Conservation (phyloP, 1,140 invertebrate genomes). For the Camponotus vicinus region DNA sequence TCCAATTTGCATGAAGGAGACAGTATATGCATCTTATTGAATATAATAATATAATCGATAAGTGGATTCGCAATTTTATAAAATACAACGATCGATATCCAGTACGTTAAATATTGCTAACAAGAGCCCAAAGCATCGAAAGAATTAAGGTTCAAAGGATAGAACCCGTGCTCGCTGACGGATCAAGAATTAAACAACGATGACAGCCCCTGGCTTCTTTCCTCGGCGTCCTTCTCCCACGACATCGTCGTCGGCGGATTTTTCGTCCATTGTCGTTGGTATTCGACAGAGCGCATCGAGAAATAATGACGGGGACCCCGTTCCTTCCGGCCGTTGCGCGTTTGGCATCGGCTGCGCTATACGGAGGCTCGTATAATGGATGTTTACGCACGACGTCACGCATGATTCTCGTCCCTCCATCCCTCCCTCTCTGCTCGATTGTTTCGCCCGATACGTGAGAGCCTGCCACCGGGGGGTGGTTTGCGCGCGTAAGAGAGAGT, state of each 20-base stretch:
- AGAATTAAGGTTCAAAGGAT: neutral
- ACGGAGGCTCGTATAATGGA: slow-evolving; percentile 67
- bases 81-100: neutral
- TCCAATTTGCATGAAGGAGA: neutral
- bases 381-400: slow-evolving; percentile 71
- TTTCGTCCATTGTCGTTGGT: neutral
- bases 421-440: slow-evolving; percentile 35
- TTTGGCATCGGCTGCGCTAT: slow-evolving; percentile 35
- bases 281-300: slow-evolving; percentile 9
- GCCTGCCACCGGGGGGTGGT: slow-evolving; percentile 5
- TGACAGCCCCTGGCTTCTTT: neutral
- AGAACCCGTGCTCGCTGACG: neutral
- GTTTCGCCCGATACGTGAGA: slow-evolving; percentile 44
- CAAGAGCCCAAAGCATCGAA: neutral
- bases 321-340: slow-evolving; percentile 57
- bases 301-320: slow-evolving; percentile 36
- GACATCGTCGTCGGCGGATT: neutral
- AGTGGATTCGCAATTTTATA: neutral
- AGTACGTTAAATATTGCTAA: neutral
- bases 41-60: neutral
- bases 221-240: slow-evolving; percentile 23
- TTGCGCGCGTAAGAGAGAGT: neutral
- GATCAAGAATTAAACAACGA: neutral
- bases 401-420: slow-evolving; percentile 60
- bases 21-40: neutral